A percentile compares a stretch with the other conserved stretches of the same genome.
phyloP scores from a whole-genome alignment of 2,888 invertebrate genomes.

The Drosophila quasianomalipes region DNA sequence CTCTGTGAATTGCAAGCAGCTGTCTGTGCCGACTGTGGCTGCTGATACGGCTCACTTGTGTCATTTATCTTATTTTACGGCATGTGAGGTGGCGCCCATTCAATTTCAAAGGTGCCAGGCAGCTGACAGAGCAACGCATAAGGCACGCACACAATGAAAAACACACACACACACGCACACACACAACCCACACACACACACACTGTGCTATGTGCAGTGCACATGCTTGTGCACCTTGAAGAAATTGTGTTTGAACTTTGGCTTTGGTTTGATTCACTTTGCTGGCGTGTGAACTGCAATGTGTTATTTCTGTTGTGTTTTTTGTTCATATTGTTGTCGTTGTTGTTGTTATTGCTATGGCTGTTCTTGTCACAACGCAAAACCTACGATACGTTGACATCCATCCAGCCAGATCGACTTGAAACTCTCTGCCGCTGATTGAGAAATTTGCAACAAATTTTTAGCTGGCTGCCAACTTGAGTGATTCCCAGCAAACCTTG shows the following conservation, averaged over 20 bases:
- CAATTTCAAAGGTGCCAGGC: conserved; percentile 78
- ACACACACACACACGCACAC: conserved; percentile 8
- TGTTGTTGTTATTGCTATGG: conserved; percentile 20
- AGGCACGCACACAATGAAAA: conserved; percentile 34
- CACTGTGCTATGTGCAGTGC: conserved; percentile 23
- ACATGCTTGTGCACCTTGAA: conserved; percentile 73
- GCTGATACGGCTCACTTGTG: conserved; percentile 81
- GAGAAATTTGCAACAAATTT: conserved; percentile 76
- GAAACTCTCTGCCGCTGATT: conserved; percentile 52
- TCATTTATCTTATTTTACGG: conserved; percentile 80
- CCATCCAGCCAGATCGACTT: conserved; percentile 10
- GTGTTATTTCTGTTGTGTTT: conserved; percentile 20
- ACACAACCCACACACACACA: conserved; percentile 3
- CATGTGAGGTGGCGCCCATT: conserved; percentile 61
- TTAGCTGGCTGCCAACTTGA: conserved; percentile 51
- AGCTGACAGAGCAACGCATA: conserved; percentile 67
- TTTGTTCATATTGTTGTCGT: conserved; percentile 7
- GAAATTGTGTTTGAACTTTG: conserved; percentile 82
- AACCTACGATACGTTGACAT: conserved; percentile 46
- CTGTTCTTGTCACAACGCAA: conserved; percentile 43
- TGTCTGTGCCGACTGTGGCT: conserved; percentile 56
- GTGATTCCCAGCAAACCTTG: conserved; percentile 39
- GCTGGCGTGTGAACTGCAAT: conserved; percentile 68
- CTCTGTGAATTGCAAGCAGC: conserved; percentile 38
- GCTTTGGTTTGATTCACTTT: conserved; percentile 73